Base-by-base conservation (phyloP, 2,888 invertebrate genomes). In the Coleophora deauratella region DNA sequence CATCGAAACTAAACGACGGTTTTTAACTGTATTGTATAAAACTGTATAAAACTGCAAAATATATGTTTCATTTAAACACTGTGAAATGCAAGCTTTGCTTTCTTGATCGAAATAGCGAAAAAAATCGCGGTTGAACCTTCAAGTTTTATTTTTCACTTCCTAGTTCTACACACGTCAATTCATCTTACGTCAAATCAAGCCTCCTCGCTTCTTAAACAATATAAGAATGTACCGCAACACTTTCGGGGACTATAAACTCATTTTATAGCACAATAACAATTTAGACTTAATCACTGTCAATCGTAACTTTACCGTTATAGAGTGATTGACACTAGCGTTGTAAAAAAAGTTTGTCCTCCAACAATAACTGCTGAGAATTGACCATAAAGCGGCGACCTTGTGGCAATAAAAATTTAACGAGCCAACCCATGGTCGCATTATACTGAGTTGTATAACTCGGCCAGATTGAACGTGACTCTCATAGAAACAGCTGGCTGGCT, bases 381-480 rank as follows among this genome's bases (percentile, higher is more conserved):
- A 84, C 85, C 86, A 85, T 86, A 86, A 86, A 86, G 70, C 69
- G 76, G 67, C 81, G 86, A 86, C 86, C 86, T 86, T 86, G 86
- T 55, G 76, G 85, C 73, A 72, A 85, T 86, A 86, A 86, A 86
- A 86, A 80, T 85, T 86, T 86, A 86, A 86, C 86, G 82, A 85
- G 76, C 72, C 62, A 65, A 70, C 69, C 71, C 69, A 61, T 69
- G 58, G 63, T 68, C 62, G 55, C 71, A 71, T 21, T 21, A 21
- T 21, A 21, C 21, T 21, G 21, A 4, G 21, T 21, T 21, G 68
- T 76, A 76, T 69, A 73, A 75, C 64, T 68, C 66, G 62, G 72
- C 69, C 69, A 69, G 76, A 74, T 72, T 73, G 63, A 55, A 81
- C 82, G 82, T 82, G 82, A 80, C 78, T 72, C 69, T 75, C 81